Base-by-base conservation (phyloP, 2,797 vertebrate species). In the Gymnodraco acuticeps region DNA sequence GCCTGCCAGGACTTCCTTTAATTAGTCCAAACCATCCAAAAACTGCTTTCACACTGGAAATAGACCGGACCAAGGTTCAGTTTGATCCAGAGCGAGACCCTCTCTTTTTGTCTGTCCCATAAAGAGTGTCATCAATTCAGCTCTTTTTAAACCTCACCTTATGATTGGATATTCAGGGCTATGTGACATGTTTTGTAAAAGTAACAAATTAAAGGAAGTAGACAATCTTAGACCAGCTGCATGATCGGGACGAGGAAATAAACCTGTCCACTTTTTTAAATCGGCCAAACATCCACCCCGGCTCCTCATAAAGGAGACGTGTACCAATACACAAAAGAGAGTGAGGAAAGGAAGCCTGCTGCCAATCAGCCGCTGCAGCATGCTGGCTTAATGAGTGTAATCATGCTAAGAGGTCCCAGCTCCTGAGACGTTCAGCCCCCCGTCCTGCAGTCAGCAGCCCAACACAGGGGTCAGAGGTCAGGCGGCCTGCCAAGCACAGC, bases 391-490 rank as follows among this genome's bases (percentile, higher is more conserved):
- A 93, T 93, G 84, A 89, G 82, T 58, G 77, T 83, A 91, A 94
- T 94, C 89, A 91, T 5, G 45, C 89, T 92, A 93, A 93, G 87
- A 90, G 91, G 85, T 91, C 85, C 86, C 86, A 87, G 89, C 81
- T 87, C 81, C 75, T 59, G 55, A 84, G 76, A 80, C 80, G 83
- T 78, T 69, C 62, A 59, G 76, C 70, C 65, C 64, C 45, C 56
- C 51, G 54, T 75, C 80, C 65, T 72, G 67, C 78, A 86, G 82
- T 75, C 82, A 78, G 77, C 67, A 82, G 76, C 77, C 81, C 67
- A 69, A 20, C 79, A 12, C 41, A 17, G 72, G 20, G 83, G 88
- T 91, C 91, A 92, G 82, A 90, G 92, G 92, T 93, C 92, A 91
- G 79, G 72, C 74, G 84, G 68, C 65, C 81, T 82, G 81, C 89